Percentiles rank a stretch among this genome's conserved stretches.
Conservation (phyloP, 2,113 vertebrate species). For the pig (Sus scrofa) region T2T-Sscrofa CM000817.6:112991501-112992000, state of each 20-base stretch:
- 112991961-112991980: neutral
- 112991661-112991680: neutral
- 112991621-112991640: fast-evolving
- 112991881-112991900: fast-evolving
- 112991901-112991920: neutral
- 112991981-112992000: neutral
- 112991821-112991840: no score
- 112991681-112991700: neutral
- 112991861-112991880: neutral
- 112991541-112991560: neutral
- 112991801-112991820: neutral
- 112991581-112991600: no score
- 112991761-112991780: neutral
- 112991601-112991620: neutral
- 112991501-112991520: fast-evolving
- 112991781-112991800: neutral
- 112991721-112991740: neutral
- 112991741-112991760: neutral
- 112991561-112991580: neutral
- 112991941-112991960: neutral
- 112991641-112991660: neutral
- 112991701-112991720: no score
- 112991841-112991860: fast-evolving
- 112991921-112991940: neutral
- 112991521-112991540: neutral